phyloP scores from a whole-genome alignment of 2,797 vertebrate genomes.

The Macropus fuliginosus region DNA sequence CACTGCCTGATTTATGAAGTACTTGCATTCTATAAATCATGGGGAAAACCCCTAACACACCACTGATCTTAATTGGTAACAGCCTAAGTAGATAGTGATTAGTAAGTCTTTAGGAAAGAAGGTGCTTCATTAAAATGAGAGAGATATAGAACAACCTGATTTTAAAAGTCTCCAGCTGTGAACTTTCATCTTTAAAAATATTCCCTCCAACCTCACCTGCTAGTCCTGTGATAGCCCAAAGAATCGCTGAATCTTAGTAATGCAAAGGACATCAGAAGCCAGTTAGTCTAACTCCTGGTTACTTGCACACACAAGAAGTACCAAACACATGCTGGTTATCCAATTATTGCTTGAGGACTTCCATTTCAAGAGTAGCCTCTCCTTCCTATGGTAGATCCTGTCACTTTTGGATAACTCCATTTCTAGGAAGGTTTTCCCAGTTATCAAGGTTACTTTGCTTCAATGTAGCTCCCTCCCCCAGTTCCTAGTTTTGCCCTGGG shows the following conservation, averaged over 20 bases:
- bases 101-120: slow-evolving; percentile 59
- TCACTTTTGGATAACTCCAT: not conserved
- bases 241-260: not conserved
- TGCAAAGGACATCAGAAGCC: not conserved
- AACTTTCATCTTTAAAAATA: not conserved
- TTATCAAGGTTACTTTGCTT: not conserved
- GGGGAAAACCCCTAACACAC: slow-evolving; percentile 52
- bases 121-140: slow-evolving; percentile 48
- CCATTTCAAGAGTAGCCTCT: not conserved
- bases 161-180: slow-evolving; percentile 7
- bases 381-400: not conserved
- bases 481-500: not conserved
- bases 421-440: not conserved
- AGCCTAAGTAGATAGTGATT: slow-evolving; percentile 69
- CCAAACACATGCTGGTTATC: not conserved
- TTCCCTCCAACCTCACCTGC: not conserved
- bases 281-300: not conserved
- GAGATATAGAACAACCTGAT: not conserved
- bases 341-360: not conserved
- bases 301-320: not conserved
- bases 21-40: slow-evolving; percentile 63
- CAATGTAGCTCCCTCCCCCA: not conserved
- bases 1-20: slow-evolving; percentile 70
- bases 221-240: not conserved
- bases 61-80: slow-evolving; percentile 71